phyloP scores from a whole-genome alignment of 2,797 vertebrate genomes.

The Podarcis lilfordi region DNA sequence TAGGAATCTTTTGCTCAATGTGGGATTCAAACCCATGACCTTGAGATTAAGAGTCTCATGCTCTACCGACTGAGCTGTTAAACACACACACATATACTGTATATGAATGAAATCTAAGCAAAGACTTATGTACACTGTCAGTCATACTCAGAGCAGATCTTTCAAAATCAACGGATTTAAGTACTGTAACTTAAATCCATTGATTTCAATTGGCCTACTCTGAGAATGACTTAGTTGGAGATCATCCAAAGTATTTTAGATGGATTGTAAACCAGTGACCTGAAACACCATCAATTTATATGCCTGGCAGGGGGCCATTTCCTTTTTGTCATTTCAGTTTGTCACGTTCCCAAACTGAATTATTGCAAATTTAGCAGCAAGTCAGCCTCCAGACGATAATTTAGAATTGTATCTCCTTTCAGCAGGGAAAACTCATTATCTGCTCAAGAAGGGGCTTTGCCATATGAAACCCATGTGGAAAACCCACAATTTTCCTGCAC shows the following conservation, averaged over 20 bases:
- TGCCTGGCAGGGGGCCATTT: background rate
- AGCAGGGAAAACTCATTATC: background rate
- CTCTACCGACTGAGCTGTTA: too few relatives aligned
- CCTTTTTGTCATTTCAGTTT: conserved; percentile 7
- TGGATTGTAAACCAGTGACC: background rate
- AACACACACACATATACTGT: too few relatives aligned
- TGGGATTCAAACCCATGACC: too few relatives aligned
- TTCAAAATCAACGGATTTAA: too few relatives aligned
- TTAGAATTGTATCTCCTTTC: background rate
- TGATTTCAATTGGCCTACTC: too few relatives aligned
- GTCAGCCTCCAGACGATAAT: background rate
- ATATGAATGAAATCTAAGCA: too few relatives aligned
- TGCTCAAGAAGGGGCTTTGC: background rate
- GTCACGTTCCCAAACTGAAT: background rate
- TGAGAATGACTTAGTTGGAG: too few relatives aligned
- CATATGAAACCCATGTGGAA: conserved; percentile 4
- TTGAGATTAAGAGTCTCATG: too few relatives aligned
- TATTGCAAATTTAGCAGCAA: background rate
- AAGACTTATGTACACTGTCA: too few relatives aligned
- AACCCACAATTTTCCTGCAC: background rate
- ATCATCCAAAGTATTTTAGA: background rate
- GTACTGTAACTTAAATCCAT: too few relatives aligned
- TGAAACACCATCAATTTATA: background rate
- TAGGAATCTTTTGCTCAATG: too few relatives aligned
- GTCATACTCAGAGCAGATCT: too few relatives aligned